phyloP scores from a whole-genome alignment of 1,140 invertebrate species.

The Trachelipus rathkii region DNA sequence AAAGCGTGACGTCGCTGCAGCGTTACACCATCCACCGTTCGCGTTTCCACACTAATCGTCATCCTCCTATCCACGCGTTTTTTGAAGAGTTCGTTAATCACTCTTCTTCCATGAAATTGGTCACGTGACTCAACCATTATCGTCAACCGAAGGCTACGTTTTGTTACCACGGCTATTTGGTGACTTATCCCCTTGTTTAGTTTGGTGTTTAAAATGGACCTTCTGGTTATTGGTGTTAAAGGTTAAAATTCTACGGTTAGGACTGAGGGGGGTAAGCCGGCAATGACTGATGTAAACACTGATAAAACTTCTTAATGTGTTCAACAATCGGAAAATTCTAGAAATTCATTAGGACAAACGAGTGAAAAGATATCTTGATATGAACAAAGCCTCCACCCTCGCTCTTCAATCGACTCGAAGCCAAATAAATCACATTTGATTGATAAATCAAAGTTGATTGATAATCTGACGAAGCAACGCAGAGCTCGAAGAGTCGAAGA shows the following conservation, averaged over 20 bases:
- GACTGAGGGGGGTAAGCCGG: not conserved
- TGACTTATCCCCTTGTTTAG: not conserved
- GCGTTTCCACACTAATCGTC: not conserved
- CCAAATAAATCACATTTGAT: slow-evolving; percentile 11
- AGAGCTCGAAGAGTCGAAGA: not conserved
- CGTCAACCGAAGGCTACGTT: not conserved
- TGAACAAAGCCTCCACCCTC: slow-evolving; percentile 1
- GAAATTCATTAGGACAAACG: slow-evolving; percentile 5
- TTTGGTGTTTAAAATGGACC: not conserved
- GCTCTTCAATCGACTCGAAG: not conserved
- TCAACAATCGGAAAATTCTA: slow-evolving; percentile 7
- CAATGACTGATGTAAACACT: not conserved
- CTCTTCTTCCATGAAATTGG: not conserved
- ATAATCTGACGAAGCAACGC: not conserved
- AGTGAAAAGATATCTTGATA: slow-evolving; percentile 9
- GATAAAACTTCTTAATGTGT: slow-evolving; percentile 11
- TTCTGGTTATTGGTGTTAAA: not conserved
- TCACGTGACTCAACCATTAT: slow-evolving; percentile 9
- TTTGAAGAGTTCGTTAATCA: slow-evolving; percentile 2
- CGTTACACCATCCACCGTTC: not conserved
- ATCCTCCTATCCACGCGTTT: not conserved
- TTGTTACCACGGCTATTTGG: not conserved
- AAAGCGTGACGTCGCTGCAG: not conserved
- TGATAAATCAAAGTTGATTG: not conserved
- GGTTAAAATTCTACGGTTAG: not conserved